Evolutionary conservation across 2,888 invertebrate genomes (phyloP).

Genomic region (Perizoma affinitatum): DNA sequence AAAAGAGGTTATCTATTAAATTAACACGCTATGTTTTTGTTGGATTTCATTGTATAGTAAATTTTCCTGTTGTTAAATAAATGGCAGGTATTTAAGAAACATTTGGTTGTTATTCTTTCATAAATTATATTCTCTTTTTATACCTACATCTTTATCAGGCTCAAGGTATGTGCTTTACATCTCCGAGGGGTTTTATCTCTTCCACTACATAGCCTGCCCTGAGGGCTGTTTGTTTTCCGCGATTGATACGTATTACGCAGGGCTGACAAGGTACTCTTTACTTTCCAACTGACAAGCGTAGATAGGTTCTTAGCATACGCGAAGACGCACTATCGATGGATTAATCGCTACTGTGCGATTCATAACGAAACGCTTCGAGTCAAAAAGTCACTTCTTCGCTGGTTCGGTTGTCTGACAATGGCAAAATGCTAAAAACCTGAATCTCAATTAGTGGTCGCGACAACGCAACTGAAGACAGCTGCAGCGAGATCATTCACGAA

Average conservation of each 20-base stretch:
- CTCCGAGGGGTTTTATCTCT: conserved; percentile 64
- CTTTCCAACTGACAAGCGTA: neutral
- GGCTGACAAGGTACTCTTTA: conserved; percentile 16
- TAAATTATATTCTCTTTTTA: conserved; percentile 11
- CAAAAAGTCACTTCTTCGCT: too few relatives aligned
- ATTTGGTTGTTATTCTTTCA: neutral
- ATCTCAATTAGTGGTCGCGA: too few relatives aligned
- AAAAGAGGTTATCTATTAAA: too few relatives aligned
- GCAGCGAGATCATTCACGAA: too few relatives aligned
- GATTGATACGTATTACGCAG: conserved; percentile 57
- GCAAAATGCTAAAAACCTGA: too few relatives aligned
- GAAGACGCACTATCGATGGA: conserved; percentile 2
- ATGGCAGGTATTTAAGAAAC: neutral
- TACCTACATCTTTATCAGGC: conserved; percentile 30
- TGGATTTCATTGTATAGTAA: too few relatives aligned
- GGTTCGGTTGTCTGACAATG: too few relatives aligned
- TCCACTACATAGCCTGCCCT: conserved; percentile 65
- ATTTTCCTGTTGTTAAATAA: neutral
- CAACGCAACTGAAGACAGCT: too few relatives aligned
- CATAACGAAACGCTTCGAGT: too few relatives aligned
- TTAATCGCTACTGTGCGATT: neutral
- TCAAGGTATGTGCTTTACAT: conserved; percentile 30
- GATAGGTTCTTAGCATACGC: neutral
- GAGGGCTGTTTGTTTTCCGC: conserved; percentile 61
- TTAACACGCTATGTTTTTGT: too few relatives aligned